Conservation (phyloP, 2,797 vertebrate species). For the Ptychadena robeensis region DNA sequence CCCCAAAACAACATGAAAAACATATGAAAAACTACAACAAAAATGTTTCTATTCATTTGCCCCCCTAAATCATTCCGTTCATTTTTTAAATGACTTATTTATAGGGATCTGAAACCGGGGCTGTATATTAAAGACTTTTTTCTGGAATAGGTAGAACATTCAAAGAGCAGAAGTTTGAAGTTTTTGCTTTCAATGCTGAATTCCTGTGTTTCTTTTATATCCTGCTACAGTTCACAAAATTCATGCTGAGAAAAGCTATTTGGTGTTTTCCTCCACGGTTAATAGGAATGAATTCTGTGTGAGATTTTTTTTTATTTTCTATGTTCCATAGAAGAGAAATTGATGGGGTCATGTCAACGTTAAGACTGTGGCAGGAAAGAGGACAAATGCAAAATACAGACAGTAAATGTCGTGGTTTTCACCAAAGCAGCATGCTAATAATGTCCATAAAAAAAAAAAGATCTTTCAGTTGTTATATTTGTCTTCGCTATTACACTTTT, state of each 20-base stretch:
- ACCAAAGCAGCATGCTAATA: neutral
- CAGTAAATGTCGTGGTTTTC: neutral
- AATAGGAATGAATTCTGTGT: slow-evolving; percentile 16
- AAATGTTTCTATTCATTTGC: neutral
- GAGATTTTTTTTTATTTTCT: slow-evolving; percentile 20
- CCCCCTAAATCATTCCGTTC: neutral
- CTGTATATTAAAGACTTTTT: slow-evolving; percentile 16
- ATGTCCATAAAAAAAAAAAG: neutral
- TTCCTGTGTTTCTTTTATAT: slow-evolving; percentile 62
- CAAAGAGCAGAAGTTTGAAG: slow-evolving; percentile 60
- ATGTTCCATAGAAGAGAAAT: slow-evolving; percentile 15
- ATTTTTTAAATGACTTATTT: slow-evolving; percentile 18
- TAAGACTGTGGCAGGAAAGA: slow-evolving; percentile 3
- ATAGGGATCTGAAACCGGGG: slow-evolving; percentile 1
- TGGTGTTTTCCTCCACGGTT: slow-evolving; percentile 37
- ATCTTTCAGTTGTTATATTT: neutral
- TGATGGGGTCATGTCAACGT: slow-evolving; percentile 15
- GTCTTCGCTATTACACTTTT: neutral
- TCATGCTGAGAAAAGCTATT: slow-evolving; percentile 54
- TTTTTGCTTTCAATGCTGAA: slow-evolving; percentile 68
- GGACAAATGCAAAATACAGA: neutral
- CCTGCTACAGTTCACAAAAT: slow-evolving; percentile 42
- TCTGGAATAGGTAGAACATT: neutral
- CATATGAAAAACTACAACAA: neutral
- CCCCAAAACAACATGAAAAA: neutral